Evolutionary conservation across 92 coral and sea anemone species (phyloP), one percentile per base, ranked within the genome.

Genomic region (Galaxea fascicularis): DNA sequence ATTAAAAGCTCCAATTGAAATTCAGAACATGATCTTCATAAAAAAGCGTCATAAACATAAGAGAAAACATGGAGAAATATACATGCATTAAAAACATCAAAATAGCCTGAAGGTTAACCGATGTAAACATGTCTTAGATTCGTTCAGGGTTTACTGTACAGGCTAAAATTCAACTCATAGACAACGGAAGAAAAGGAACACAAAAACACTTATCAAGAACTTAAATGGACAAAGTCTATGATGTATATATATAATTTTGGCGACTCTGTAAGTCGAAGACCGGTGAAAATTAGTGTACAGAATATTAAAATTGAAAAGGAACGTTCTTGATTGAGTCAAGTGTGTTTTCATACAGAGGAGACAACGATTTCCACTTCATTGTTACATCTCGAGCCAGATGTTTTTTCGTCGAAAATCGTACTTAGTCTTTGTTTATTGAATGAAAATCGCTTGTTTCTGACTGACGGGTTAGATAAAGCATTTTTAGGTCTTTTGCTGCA

Each of bases 361-460:
- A 44, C 10, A 78, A 26, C 44, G 78, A 70, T 41, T 82, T 70
- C 24, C 25, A 4, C 21, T 71, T 77, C 64, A 90, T 91, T 91
- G 94, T 91, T 91, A 47, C 82, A 83, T 65, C 73, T 39, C 49
- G 20, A 63, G 86, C 86, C 94, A 91, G 94, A 91, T 91, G 94
- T 82, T 85, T 81, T 82, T 75, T 64, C 74, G 91, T 76, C 74
- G 31, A 71, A 58, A 56, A 70, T 70, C 78, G 30, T 58, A 56
- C 71, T 41, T 45, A 20, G 24, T n/a, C 56, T 70, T 79, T 82
- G 78, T 82, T 82, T 71, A 71, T 58, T 71, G 78, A 82, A 82
- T 70, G 86, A 70, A 82, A 71, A 71, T 64, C 71, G 78, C 86
- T 70, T 82, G 20, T 70, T 44, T 71, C 44, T 56, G 53, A 10